Evolutionary conservation across 2,888 invertebrate genomes (phyloP).

Genomic region (Ornithoptera priamus): DNA sequence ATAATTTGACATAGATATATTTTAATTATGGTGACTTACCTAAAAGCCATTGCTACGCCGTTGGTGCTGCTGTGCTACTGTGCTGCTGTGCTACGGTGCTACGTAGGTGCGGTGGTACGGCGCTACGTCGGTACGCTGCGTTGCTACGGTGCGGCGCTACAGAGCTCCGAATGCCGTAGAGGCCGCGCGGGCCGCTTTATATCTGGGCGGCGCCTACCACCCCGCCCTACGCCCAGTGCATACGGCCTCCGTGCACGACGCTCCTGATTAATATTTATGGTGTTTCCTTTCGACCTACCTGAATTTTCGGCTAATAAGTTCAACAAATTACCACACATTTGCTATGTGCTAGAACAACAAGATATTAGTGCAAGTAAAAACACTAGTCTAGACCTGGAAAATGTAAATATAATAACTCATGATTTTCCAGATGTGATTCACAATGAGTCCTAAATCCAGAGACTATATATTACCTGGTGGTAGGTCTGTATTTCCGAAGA

Average conservation of each 20-base stretch:
- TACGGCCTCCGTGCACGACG: slow-evolving; percentile 25
- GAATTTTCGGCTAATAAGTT: slow-evolving; percentile 2
- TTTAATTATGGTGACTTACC: slow-evolving; percentile 40
- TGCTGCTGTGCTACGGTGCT: slow-evolving; percentile 44
- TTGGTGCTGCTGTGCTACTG: slow-evolving; percentile 37
- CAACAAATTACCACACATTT: too few relatives aligned
- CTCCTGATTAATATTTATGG: slow-evolving; percentile 31
- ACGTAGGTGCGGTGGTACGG: slow-evolving; percentile 34
- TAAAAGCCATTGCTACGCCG: slow-evolving; percentile 47
- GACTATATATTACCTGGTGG: too few relatives aligned
- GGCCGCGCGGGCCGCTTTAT: slow-evolving; percentile 54
- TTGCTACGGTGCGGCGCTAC: slow-evolving; percentile 38
- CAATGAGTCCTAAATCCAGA: too few relatives aligned
- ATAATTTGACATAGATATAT: background rate
- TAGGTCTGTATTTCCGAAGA: too few relatives aligned
- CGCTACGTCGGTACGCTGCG: too few relatives aligned
- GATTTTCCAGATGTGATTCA: too few relatives aligned
- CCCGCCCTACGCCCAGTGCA: slow-evolving; percentile 53
- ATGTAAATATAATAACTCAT: too few relatives aligned
- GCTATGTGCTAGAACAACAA: too few relatives aligned
- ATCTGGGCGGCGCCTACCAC: slow-evolving; percentile 49
- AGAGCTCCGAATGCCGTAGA: slow-evolving; percentile 47
- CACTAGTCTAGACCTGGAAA: too few relatives aligned
- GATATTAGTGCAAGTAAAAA: too few relatives aligned
- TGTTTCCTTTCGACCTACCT: slow-evolving; percentile 16